These are phyloP conservation scores for Litocranius walleri DNA, from an alignment of 2,113 vertebrate species.

Conservation along the genomic window DNA sequence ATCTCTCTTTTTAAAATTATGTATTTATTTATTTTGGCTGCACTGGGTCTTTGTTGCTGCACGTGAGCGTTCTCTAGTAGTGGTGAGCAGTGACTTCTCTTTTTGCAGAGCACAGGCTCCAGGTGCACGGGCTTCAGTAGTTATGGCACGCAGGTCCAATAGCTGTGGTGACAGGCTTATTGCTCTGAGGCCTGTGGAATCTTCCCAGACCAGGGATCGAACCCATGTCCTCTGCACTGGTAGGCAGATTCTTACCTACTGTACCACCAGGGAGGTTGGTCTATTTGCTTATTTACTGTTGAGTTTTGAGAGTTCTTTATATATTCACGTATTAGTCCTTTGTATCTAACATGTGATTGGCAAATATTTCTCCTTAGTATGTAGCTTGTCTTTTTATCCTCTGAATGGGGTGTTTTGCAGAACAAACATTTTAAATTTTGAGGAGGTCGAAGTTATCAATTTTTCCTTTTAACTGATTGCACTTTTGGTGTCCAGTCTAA, in stretches of 20 bases:
- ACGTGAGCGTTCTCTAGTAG: background rate
- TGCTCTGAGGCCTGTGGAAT: background rate
- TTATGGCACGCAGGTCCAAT: background rate
- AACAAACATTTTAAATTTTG: background rate
- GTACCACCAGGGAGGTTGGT: background rate
- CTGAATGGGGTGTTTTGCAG: background rate
- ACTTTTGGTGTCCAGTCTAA: background rate
- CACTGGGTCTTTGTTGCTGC: background rate
- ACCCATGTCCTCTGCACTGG: background rate
- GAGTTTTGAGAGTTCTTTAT: background rate
- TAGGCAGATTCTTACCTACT: background rate
- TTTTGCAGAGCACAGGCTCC: background rate
- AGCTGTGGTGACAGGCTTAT: background rate
- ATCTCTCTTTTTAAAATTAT: background rate
- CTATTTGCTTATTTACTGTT: background rate
- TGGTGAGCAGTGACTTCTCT: background rate
- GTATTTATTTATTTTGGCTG: background rate
- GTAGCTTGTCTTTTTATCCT: background rate
- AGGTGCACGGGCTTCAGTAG: background rate
- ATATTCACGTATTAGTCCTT: background rate
- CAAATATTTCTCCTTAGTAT: background rate
- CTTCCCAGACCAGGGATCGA: background rate
- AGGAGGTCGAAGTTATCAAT: background rate
- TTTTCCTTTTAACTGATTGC: background rate
- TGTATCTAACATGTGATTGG: background rate